phyloP scores from a whole-genome alignment of 1,140 invertebrate species.

The Drosophila seguyi region DNA sequence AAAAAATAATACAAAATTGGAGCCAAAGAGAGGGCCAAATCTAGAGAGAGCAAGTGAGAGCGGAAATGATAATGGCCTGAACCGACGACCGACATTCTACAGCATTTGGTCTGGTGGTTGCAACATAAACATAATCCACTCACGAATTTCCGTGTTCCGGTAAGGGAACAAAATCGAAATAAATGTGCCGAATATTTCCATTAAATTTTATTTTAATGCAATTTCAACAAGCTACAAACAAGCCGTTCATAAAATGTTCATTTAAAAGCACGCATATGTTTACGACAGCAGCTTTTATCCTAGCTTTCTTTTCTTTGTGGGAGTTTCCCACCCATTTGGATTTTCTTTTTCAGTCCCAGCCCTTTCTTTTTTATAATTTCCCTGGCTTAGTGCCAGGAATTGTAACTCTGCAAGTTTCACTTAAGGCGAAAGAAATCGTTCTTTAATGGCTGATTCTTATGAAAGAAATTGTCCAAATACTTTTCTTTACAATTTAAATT shows the following conservation, averaged over 20 bases:
- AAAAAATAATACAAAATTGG: not conserved
- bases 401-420: constrained; percentile 4
- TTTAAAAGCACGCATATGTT: not conserved
- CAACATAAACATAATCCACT: constrained; percentile 54
- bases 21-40: not conserved
- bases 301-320: not conserved
- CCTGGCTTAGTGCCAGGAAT: constrained; percentile 11
- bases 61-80: constrained; percentile 60
- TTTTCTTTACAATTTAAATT: not conserved
- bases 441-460: not conserved
- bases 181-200: constrained; percentile 33
- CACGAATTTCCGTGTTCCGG: constrained; percentile 25
- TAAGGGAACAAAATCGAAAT: constrained; percentile 28
- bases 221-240: constrained; percentile 31
- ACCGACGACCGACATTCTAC: constrained; percentile 32
- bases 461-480: not conserved
- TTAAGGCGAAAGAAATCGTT: not conserved
- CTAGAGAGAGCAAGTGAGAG: not conserved
- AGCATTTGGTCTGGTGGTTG: constrained; percentile 22
- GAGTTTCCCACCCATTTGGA: not conserved
- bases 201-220: constrained; percentile 50
- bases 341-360: not conserved
- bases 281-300: constrained; percentile 15
- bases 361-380: constrained; percentile 5
- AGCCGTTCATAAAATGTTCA: constrained; percentile 4